Percentiles rank a stretch among this genome's conserved stretches.
These are phyloP conservation scores for Sphinx pinastri DNA, from an alignment of 2,888 invertebrate genomes.

Conservation along the genomic window DNA sequence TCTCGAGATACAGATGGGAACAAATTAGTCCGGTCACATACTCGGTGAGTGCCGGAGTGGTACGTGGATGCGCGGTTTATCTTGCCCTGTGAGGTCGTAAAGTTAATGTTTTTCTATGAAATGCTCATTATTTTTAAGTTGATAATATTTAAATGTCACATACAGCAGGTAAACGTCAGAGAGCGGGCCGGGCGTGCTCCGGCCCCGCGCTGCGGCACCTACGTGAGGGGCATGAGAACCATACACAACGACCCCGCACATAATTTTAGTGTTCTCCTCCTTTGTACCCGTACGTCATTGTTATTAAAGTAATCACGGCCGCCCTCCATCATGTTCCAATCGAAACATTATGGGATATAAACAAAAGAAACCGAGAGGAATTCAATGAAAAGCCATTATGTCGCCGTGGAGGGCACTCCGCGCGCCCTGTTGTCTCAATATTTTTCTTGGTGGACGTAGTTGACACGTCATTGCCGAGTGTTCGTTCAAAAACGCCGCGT, in stretches of 20 bases:
- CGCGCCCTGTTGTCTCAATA: conserved; percentile 79
- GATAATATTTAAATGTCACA: conserved; percentile 74
- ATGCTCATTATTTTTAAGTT: conserved; percentile 74
- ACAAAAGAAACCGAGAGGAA: conserved; percentile 82
- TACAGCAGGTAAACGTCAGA: conserved; percentile 67
- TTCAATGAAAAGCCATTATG: conserved; percentile 83
- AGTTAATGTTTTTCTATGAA: conserved; percentile 69
- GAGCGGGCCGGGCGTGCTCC: conserved; percentile 49
- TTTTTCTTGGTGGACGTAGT: conserved; percentile 80
- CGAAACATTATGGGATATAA: conserved; percentile 83
- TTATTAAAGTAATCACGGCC: conserved; percentile 83
- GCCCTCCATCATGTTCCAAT: conserved; percentile 80
- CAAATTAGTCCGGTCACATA: conserved; percentile 45
- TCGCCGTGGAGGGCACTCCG: conserved; percentile 75
- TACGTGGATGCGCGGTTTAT: conserved; percentile 52
- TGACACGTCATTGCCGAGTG: conserved; percentile 78
- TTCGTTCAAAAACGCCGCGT: conserved; percentile 75
- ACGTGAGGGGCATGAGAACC: conserved; percentile 81
- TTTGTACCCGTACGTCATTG: conserved; percentile 78
- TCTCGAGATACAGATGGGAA: conserved; percentile 6
- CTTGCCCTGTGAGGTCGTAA: conserved; percentile 58
- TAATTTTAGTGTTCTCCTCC: conserved; percentile 77
- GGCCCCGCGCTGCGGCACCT: conserved; percentile 47
- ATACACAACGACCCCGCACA: conserved; percentile 68
- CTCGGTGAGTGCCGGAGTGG: conserved; percentile 33